Conservation (phyloP, 2,797 vertebrate genomes). For the Ctenopoma kingsleyae region DNA sequence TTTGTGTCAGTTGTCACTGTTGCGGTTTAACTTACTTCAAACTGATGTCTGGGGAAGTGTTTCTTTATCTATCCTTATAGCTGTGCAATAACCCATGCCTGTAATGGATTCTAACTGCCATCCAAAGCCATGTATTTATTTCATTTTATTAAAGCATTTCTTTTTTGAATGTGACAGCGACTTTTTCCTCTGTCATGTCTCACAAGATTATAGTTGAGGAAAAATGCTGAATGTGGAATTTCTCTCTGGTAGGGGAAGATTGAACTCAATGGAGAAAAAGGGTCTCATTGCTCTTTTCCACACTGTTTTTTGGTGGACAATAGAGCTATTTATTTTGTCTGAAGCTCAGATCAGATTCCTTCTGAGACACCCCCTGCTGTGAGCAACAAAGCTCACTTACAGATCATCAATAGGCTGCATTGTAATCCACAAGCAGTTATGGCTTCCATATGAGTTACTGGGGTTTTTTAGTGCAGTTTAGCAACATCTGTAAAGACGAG, state of each 20-base stretch:
- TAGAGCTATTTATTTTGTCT: slow-evolving; percentile 57
- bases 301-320: slow-evolving; percentile 58
- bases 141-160: slow-evolving; percentile 83
- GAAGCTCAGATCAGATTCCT: slow-evolving; percentile 63
- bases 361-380: slow-evolving; percentile 50
- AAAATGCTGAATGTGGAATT: slow-evolving; percentile 16
- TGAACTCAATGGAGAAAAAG: slow-evolving; percentile 34
- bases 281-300: slow-evolving; percentile 49
- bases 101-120: slow-evolving; percentile 84
- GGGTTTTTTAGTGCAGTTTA: slow-evolving; percentile 43
- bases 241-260: slow-evolving; percentile 27
- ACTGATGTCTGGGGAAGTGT: slow-evolving; percentile 57
- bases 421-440: slow-evolving; percentile 57
- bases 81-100: slow-evolving; percentile 85
- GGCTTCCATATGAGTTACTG: slow-evolving; percentile 48
- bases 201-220: neutral
- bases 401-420: slow-evolving; percentile 66
- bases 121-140: slow-evolving; percentile 85
- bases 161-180: slow-evolving; percentile 57
- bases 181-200: slow-evolving; percentile 25
- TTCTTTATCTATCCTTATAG: slow-evolving; percentile 63
- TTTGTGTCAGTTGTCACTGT: slow-evolving; percentile 47
- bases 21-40: slow-evolving; percentile 53
- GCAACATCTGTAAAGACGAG: slow-evolving; percentile 68
- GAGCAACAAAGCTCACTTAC: slow-evolving; percentile 63